These are phyloP conservation scores for Acipenser transmontanus DNA, from an alignment of 2,797 vertebrate species.

Conservation along the genomic window DNA sequence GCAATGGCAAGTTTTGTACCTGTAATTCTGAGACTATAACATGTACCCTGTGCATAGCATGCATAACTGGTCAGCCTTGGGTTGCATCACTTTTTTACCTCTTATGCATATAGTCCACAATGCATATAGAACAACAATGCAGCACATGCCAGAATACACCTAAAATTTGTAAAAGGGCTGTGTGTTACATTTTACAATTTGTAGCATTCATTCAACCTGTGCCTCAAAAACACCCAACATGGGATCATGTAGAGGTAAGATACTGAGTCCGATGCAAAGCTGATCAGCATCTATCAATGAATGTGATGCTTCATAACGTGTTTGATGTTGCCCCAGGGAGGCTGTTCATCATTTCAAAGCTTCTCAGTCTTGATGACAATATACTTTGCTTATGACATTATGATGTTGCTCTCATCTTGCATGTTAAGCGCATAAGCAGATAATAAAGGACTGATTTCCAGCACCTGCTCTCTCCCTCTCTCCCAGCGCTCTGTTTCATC, in stretches of 20 bases:
- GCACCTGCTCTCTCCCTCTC: constrained; percentile 45
- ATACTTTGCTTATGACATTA: constrained; percentile 28
- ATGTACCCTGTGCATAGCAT: too few relatives aligned
- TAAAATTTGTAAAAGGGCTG: too few relatives aligned
- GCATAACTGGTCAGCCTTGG: too few relatives aligned
- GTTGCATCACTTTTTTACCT: too few relatives aligned
- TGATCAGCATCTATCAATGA: background rate
- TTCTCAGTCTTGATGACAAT: constrained; percentile 40
- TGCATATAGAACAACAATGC: too few relatives aligned
- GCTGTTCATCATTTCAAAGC: constrained; percentile 46
- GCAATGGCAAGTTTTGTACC: too few relatives aligned
- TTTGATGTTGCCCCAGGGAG: constrained; percentile 38
- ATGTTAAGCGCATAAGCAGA: constrained; percentile 27
- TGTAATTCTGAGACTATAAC: too few relatives aligned
- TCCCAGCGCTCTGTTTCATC: constrained; percentile 48
- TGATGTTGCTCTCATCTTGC: constrained; percentile 32
- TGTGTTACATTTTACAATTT: too few relatives aligned
- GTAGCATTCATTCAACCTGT: too few relatives aligned
- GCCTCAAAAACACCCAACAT: background rate
- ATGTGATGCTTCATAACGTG: background rate
- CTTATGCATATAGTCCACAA: too few relatives aligned
- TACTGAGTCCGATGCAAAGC: background rate
- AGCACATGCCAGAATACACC: too few relatives aligned
- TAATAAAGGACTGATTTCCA: constrained; percentile 48
- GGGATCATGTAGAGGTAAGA: background rate